These are phyloP conservation scores for Plebejus anna DNA, from an alignment of 2,888 invertebrate species.

Conservation along the genomic window DNA sequence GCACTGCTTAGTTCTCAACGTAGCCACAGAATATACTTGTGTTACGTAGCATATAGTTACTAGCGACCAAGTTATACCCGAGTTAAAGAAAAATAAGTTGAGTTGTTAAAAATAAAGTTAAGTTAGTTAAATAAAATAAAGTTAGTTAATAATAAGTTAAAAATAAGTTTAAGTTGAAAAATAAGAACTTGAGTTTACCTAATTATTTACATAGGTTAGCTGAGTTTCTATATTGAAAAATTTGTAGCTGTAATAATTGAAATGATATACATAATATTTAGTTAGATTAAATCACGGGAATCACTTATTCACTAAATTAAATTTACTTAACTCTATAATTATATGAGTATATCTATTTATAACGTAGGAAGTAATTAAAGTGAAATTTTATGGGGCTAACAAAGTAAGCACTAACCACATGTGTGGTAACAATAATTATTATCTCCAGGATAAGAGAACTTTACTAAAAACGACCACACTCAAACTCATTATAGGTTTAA, in stretches of 20 bases:
- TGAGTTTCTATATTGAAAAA: background rate
- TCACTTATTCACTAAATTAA: background rate
- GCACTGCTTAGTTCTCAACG: too few relatives aligned
- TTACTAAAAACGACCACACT: background rate
- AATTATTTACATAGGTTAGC: too few relatives aligned
- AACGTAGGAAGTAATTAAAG: conserved; percentile 1
- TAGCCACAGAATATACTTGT: too few relatives aligned
- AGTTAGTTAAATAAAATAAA: too few relatives aligned
- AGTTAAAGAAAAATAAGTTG: too few relatives aligned
- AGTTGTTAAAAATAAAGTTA: too few relatives aligned
- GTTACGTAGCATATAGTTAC: too few relatives aligned
- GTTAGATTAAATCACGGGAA: background rate
- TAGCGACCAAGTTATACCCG: too few relatives aligned
- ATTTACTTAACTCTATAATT: background rate
- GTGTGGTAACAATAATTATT: background rate
- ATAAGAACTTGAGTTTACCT: too few relatives aligned
- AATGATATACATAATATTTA: background rate
- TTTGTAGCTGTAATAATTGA: background rate
- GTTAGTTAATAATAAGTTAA: too few relatives aligned
- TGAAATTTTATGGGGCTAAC: background rate
- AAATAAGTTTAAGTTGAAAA: too few relatives aligned
- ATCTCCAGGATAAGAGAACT: background rate
- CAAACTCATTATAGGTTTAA: background rate
- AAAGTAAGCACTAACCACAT: conserved; percentile 4
- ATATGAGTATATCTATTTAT: background rate